Conservation (phyloP, 1,140 invertebrate genomes). For the Coptotermes formosanus region DNA sequence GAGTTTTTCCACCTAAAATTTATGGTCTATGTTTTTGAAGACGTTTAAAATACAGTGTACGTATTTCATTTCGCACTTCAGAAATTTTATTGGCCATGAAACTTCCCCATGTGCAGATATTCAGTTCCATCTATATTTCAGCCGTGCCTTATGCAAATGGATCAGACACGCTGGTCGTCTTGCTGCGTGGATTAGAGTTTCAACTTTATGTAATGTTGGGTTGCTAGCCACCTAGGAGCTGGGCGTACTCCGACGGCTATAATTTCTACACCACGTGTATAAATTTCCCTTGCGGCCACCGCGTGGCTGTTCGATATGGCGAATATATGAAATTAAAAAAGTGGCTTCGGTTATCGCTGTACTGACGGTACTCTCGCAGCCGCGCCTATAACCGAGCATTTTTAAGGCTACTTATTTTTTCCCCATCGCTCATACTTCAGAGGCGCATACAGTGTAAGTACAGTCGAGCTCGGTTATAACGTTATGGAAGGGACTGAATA, state of each 20-base stretch:
- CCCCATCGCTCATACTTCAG: not conserved
- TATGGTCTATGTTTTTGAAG: not conserved
- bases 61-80: not conserved
- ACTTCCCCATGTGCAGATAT: not conserved
- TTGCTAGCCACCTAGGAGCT: not conserved
- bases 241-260: not conserved
- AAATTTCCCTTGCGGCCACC: constrained; percentile 7
- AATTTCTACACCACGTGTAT: constrained; percentile 3
- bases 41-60: not conserved
- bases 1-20: not conserved
- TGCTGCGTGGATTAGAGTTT: not conserved
- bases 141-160: not conserved
- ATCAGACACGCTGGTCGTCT: not conserved
- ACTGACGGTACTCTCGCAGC: not conserved
- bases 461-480: too few species aligned
- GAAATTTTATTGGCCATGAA: not conserved
- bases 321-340: not conserved
- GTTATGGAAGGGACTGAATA: too few species aligned
- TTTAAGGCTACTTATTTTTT: not conserved
- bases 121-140: not conserved
- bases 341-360: not conserved
- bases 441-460: not conserved
- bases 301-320: not conserved
- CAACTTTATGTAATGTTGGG: not conserved
- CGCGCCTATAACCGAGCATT: not conserved